Evolutionary conservation across 1,140 invertebrate genomes (phyloP), one percentile per base, ranked within the genome.

Genomic region (Venustaconcha ellipsiformis): DNA sequence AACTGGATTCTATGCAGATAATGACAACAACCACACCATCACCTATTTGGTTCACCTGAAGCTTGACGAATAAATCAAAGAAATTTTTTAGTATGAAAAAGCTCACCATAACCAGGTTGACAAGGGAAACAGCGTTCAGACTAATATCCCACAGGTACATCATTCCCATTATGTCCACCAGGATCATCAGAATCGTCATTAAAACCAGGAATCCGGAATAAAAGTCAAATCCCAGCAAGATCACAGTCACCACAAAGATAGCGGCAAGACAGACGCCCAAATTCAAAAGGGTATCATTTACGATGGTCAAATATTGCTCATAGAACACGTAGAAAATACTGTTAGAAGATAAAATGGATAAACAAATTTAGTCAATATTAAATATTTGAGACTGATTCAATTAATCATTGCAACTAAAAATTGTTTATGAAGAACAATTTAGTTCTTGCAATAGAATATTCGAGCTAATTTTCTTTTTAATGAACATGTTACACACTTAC

Each of bases 311-410:
- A 89, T 99, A 99, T 89, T 99, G 97, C 85, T 99, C 97, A 81
- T 96, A 99, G 87, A 92, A 99, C 0, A 98, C 95, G 86, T 98
- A 98, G 89, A 97, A 97, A 0, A 97, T 90, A 84, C 96, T 96
- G 89, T 79, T 93, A 92, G 84, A 72, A 82, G 79, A 30, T 30
- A 88, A 56, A 57, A 17, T 48, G 11, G 37, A 48, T 30, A 48
- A 48, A 48, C 4, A 55, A 20, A n/a, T 55, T 48, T 48, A 8
- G 11, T 48, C 37, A 48, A 48, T 11, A 48, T 48, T 8, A 48
- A 48, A 48, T 48, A 48, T 6, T 0, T 48, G 37, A 48, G 37
- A 48, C 11, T 48, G 37, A 48, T 48, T 48, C 37, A 48, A 1
- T 48, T 48, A 48, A 48, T 48, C 37, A 48, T 11, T 48, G 37